Evolutionary conservation across 2,113 vertebrate species (phyloP), one percentile per base, ranked within the genome.

Genomic region (Promerops cafer): DNA sequence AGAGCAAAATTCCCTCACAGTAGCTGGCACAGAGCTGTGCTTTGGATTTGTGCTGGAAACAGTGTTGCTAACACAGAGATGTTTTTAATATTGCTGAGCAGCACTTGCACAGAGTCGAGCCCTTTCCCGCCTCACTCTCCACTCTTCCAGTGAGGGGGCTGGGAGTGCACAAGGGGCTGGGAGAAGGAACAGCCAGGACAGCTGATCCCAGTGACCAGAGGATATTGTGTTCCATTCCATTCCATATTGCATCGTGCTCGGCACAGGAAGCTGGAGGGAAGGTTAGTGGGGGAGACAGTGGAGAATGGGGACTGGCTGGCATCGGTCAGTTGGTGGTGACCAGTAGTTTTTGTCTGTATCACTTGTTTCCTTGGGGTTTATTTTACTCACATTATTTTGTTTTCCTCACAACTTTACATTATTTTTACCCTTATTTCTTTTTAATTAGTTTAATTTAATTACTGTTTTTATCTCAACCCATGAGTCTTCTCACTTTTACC

Each of bases 261-360:
- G 24, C 14, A 6, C 6, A 40, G 18, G 77, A 57, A 80, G 17
- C 16, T 52, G 16, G 33, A 39, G 49, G n/a, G 22, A 44, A 52
- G 7, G 9, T 6, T 37, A 17, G 3, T 0, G 3, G 2, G 44
- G 11, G 6, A 16, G 14, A 4, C 3, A 1, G 18, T 30, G n/a
- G 12, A 24, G 3, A 10, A 30, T 14, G 21, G 35, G 5, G 15
- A 56, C 27, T 10, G 15, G 11, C 11, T 47, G 30, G 6, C 33
- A 65, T n/a, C 0, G 0, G 7, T 45, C 6, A 2, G 4, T 16
- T 45, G 22, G 21, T 28, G 16, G 18, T 13, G 3, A 83, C 20
- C 45, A 52, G 27, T 2, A 27, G 1, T 13, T 83, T 79, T 44
- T 24, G 27, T 26, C 42, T 33, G 0, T 5, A 70, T 61, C 30